These are phyloP conservation scores for Thereuonema tuberculata DNA, from an alignment of 1,140 invertebrate genomes.

Conservation along the genomic window DNA sequence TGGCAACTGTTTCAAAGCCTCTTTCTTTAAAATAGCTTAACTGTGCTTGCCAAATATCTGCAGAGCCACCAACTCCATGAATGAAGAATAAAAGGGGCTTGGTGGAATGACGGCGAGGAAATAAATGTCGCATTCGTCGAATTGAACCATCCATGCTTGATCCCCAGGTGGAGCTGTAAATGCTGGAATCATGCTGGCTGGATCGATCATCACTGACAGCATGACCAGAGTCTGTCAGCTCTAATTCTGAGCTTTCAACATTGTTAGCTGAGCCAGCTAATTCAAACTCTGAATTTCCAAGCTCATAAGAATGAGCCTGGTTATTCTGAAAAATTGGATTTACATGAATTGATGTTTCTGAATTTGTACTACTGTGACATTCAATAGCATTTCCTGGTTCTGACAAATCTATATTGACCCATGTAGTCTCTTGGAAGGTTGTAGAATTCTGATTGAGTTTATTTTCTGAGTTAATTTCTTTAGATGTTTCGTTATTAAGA, in stretches of 20 bases:
- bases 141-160: not conserved
- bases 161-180: slow-evolving; percentile 5
- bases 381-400: no score
- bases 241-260: not conserved
- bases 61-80: slow-evolving; percentile 55
- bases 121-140: not conserved
- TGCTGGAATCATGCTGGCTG: not conserved
- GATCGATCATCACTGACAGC: not conserved
- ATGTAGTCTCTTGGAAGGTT: no score
- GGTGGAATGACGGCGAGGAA: not conserved
- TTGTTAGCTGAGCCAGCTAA: not conserved
- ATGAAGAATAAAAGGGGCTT: slow-evolving; percentile 51
- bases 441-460: no score
- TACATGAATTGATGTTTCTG: not conserved
- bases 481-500: no score
- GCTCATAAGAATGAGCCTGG: not conserved
- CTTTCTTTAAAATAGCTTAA: slow-evolving; percentile 44
- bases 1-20: slow-evolving; percentile 51
- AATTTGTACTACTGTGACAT: not conserved
- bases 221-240: not conserved
- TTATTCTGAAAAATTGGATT: not conserved
- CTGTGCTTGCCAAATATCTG: slow-evolving; percentile 49
- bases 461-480: no score
- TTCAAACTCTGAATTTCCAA: not conserved
- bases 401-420: no score